These are phyloP conservation scores for Pandemis heparana DNA, from an alignment of 2,888 invertebrate species.

Conservation along the genomic window DNA sequence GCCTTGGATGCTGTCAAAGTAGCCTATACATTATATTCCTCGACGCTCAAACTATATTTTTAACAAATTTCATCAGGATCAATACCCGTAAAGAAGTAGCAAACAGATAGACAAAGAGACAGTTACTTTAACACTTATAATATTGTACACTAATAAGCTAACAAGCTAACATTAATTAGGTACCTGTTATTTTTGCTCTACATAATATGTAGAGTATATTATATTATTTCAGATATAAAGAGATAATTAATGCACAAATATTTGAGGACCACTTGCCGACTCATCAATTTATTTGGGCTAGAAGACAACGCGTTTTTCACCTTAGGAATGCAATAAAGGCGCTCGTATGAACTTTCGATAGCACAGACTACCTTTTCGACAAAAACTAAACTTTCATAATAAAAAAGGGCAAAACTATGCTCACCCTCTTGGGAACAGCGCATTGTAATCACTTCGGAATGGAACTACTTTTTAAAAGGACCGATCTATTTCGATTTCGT, in stretches of 20 bases:
- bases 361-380: constrained; percentile 35
- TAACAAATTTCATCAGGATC: too few species aligned
- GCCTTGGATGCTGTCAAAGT: too few species aligned
- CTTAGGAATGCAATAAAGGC: constrained; percentile 40
- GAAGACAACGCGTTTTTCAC: constrained; percentile 21
- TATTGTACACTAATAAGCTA: too few species aligned
- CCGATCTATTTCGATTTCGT: constrained; percentile 44
- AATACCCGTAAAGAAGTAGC: too few species aligned
- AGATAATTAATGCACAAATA: background rate
- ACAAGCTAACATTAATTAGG: too few species aligned
- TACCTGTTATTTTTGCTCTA: too few species aligned
- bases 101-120: too few species aligned
- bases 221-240: too few species aligned
- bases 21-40: too few species aligned
- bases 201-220: too few species aligned
- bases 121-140: too few species aligned
- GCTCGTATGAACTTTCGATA: constrained; percentile 38
- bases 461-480: constrained; percentile 45
- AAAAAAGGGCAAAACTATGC: constrained; percentile 42
- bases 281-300: background rate
- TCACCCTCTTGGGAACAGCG: constrained; percentile 45
- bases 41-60: too few species aligned
- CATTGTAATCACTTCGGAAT: constrained; percentile 46
- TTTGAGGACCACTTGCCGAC: background rate
- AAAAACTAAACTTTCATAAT: constrained; percentile 43